Conservation (phyloP, 2,113 vertebrate species). For the Myrmecobius fasciatus region DNA sequence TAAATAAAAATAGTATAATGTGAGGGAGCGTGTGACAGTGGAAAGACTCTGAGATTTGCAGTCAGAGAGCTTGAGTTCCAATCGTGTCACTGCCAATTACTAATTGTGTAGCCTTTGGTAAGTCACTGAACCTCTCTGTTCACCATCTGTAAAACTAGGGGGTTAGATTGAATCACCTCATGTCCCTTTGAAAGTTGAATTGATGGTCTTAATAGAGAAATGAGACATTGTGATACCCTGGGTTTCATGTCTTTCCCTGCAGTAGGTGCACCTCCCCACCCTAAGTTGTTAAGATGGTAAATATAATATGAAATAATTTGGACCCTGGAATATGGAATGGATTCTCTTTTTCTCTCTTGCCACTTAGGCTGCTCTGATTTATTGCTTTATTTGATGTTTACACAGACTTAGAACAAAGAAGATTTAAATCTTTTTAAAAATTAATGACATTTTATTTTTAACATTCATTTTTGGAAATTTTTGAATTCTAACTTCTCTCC, state of each 20-base stretch:
- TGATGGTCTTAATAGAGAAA: not conserved
- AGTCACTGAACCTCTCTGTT: not conserved
- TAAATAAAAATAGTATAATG: not conserved
- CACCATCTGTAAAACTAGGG: not conserved
- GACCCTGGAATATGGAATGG: not conserved
- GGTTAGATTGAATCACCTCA: not conserved
- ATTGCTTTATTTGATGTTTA: not conserved
- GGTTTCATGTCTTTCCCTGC: not conserved
- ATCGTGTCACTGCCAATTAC: not conserved
- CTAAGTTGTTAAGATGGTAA: not conserved
- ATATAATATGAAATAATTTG: not conserved
- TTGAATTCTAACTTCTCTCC: not conserved
- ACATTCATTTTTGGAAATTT: not conserved
- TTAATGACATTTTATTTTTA: not conserved
- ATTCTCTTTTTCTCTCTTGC: not conserved
- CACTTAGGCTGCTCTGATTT: not conserved
- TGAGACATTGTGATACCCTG: not conserved
- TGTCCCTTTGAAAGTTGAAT: not conserved
- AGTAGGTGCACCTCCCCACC: not conserved
- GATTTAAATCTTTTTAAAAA: not conserved
- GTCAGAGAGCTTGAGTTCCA: not conserved
- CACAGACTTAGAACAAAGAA: not conserved
- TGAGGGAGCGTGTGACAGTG: not conserved
- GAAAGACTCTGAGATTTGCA: not conserved
- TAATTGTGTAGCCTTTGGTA: not conserved